Base-by-base conservation (phyloP, 2,797 vertebrate species). In the Gorsachius magnificus region DNA sequence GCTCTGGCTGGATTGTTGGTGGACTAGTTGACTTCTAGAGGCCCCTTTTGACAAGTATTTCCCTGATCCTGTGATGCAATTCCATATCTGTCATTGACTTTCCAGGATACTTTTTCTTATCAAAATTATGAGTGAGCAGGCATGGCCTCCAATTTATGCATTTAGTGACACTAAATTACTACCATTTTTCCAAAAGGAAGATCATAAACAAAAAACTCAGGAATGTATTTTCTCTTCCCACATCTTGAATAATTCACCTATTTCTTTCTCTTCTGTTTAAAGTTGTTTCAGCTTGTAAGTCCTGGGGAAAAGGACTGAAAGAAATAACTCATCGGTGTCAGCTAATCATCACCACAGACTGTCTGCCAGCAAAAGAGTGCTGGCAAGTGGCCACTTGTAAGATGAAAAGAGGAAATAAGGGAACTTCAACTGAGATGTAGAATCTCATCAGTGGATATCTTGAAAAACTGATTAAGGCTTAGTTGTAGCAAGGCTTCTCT, bases 351-450 rank as follows among this genome's bases (percentile, higher is more conserved):
- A 75, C 63, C 43, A 81, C 26, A 53, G 41, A 69, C 41, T 48
- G 65, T 22, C 38, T 87, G 29, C 68, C 75, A 95, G 78, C 61
- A 41, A 51, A 69, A 68, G n/a, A 79, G 16, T 74, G 41, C 28
- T 87, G 63, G 54, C 58, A 91, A 87, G 69, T 85, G n/a, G 48
- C 65, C 78, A 77, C 17, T 71, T 63, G 8, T 6, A 60, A 86
- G 53, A 89, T n/a, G 46, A 72, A 70, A 94, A 94, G 38, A 95
- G 18, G 48, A 89, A 91, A 79, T 64, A 87, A 76, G 24, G 60
- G 25, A 93, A 87, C 22, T 91, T 89, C 60, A 56, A 33, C 36
- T 91, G 56, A 90, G 51, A 79, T 74, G 45, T 17, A 82, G 76
- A 95, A 87, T 84, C 74, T 89, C 41, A 71, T 80, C 70, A 78